phyloP scores from a whole-genome alignment of 2,888 invertebrate species.

The Julus scandinavius region DNA sequence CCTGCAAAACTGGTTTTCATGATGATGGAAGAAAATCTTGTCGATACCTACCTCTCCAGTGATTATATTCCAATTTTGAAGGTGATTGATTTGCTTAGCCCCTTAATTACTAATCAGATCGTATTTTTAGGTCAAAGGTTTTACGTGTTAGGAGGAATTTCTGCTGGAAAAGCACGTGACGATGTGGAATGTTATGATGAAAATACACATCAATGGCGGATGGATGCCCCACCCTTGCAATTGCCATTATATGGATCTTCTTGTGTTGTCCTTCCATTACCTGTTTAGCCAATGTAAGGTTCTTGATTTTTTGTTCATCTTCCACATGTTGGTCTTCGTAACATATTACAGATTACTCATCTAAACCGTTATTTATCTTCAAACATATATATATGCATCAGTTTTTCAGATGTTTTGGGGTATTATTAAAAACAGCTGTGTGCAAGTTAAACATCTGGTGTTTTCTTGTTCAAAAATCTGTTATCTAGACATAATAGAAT shows the following conservation, averaged over 20 bases:
- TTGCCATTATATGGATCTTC: slow-evolving; percentile 37
- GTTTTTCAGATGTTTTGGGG: neutral
- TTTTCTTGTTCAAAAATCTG: neutral
- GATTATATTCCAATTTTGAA: neutral
- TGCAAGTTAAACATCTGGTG: neutral
- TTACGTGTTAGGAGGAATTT: slow-evolving; percentile 49
- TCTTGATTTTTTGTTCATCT: neutral
- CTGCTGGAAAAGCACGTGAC: neutral
- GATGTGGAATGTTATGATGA: slow-evolving; percentile 45
- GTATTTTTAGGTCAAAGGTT: slow-evolving; percentile 50
- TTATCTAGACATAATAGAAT: neutral
- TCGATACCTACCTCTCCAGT: slow-evolving; percentile 9
- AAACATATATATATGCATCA: too few relatives aligned
- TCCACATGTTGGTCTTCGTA: neutral
- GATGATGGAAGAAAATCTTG: neutral
- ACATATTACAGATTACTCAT: neutral
- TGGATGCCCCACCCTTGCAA: slow-evolving; percentile 3
- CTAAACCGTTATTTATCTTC: too few relatives aligned
- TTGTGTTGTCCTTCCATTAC: slow-evolving; percentile 28
- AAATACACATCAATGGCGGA: neutral
- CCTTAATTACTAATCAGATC: slow-evolving; percentile 2
- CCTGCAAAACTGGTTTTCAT: neutral
- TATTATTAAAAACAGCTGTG: neutral
- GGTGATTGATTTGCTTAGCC: neutral
- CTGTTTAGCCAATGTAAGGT: neutral